Evolutionary conservation across 1,140 invertebrate genomes (phyloP).

Genomic region (Drosophila pseudoananassae): DNA sequence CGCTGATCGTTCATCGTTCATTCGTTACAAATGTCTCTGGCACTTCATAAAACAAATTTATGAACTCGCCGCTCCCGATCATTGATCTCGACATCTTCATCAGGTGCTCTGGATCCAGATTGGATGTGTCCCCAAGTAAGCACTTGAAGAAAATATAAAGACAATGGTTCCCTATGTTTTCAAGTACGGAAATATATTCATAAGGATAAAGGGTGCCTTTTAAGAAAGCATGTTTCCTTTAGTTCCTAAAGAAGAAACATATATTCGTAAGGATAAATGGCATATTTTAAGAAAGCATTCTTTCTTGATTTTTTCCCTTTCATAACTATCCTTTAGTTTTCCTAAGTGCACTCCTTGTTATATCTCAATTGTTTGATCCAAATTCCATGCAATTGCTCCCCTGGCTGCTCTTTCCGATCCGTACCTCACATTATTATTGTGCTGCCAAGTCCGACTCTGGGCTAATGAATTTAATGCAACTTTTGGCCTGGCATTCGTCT

Average conservation of each 20-base stretch:
- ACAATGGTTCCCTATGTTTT: too few species aligned
- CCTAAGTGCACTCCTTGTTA: slow-evolving; percentile 43
- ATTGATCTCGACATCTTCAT: slow-evolving; percentile 82
- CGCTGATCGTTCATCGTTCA: slow-evolving; percentile 57
- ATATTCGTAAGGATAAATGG: not conserved
- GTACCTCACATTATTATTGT: slow-evolving; percentile 60
- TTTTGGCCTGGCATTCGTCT: slow-evolving; percentile 66
- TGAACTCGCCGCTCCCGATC: slow-evolving; percentile 74
- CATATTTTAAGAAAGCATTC: not conserved
- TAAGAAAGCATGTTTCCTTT: too few species aligned
- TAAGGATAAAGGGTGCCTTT: too few species aligned
- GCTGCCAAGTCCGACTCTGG: slow-evolving; percentile 39
- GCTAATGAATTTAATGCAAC: slow-evolving; percentile 81
- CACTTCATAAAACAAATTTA: slow-evolving; percentile 83
- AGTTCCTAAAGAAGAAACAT: not conserved
- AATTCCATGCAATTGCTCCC: slow-evolving; percentile 81
- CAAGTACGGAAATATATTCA: too few species aligned
- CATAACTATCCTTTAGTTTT: slow-evolving; percentile 7
- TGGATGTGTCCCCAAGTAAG: slow-evolving; percentile 21
- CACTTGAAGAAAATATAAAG: slow-evolving; percentile 8
- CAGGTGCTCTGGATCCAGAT: slow-evolving; percentile 58
- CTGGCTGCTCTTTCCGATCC: slow-evolving; percentile 38
- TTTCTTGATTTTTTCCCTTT: not conserved
- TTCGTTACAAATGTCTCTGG: slow-evolving; percentile 81
- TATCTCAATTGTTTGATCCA: slow-evolving; percentile 80